Conservation (phyloP, 2,888 invertebrate genomes). For the Achlya flavicornis region DNA sequence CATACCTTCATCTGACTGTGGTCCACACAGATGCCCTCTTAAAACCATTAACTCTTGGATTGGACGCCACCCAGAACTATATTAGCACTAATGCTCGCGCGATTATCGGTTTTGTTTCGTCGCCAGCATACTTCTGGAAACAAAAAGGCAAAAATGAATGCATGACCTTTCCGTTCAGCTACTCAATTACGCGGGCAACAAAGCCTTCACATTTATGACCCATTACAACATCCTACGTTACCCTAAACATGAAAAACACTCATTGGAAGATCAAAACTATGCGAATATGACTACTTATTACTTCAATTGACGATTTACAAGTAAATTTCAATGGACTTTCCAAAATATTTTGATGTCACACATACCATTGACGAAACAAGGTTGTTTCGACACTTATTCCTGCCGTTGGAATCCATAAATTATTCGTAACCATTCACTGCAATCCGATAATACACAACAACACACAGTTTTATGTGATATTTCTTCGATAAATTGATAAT, state of each 20-base stretch:
- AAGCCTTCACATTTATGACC: constrained; percentile 61
- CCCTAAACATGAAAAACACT: constrained; percentile 21
- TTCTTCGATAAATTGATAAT: constrained; percentile 56
- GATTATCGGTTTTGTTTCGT: constrained; percentile 40
- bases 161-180: constrained; percentile 82
- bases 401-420: constrained; percentile 66
- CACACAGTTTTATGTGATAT: constrained; percentile 66
- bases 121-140: constrained; percentile 66
- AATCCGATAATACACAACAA: constrained; percentile 62
- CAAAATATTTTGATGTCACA: constrained; percentile 85
- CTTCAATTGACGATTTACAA: constrained; percentile 33
- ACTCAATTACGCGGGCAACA: constrained; percentile 83
- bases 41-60: constrained; percentile 85
- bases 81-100: constrained; percentile 25
- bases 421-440: constrained; percentile 59
- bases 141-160: constrained; percentile 72
- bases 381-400: constrained; percentile 65
- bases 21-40: constrained; percentile 82
- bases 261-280: constrained; percentile 24
- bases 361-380: constrained; percentile 77
- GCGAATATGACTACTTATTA: constrained; percentile 32
- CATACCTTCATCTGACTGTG: constrained; percentile 85
- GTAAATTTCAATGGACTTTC: constrained; percentile 73
- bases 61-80: constrained; percentile 26
- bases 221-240: constrained; percentile 26